These are phyloP conservation scores for Caenorhabditis afra DNA, from an alignment of 2,888 invertebrate genomes.

Conservation along the genomic window DNA sequence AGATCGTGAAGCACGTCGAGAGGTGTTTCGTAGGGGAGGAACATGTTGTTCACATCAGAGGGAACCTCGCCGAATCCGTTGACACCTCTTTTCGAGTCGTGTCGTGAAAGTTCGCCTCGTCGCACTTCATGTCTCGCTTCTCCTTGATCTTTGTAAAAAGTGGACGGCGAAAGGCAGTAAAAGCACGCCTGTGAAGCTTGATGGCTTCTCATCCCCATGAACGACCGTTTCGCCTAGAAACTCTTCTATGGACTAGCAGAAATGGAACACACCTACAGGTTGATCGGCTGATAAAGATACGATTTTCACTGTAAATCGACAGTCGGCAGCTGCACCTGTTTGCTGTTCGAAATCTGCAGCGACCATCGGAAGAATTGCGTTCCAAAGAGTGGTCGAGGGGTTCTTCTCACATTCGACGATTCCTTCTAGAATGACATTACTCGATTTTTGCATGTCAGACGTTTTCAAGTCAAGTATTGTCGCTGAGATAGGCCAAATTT, in stretches of 20 bases:
- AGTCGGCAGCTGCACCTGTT: not conserved
- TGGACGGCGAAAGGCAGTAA: not conserved
- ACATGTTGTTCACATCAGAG: not conserved
- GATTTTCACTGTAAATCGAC: too few species aligned
- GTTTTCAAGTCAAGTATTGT: not conserved
- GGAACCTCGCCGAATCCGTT: slow-evolving; percentile 5
- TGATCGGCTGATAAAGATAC: slow-evolving; percentile 3
- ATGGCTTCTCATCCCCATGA: slow-evolving; percentile 1
- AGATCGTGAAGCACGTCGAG: slow-evolving; percentile 12
- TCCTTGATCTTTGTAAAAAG: not conserved
- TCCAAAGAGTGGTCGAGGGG: slow-evolving; percentile 8
- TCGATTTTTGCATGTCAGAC: slow-evolving; percentile 1
- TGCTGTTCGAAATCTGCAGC: not conserved
- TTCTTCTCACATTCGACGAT: not conserved
- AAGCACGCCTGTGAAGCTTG: not conserved
- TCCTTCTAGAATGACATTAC: slow-evolving; percentile 10
- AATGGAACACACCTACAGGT: not conserved
- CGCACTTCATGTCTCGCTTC: not conserved
- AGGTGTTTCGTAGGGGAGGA: slow-evolving; percentile 1
- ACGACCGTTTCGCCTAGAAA: slow-evolving; percentile 5
- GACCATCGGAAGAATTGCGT: not conserved
- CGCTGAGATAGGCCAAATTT: slow-evolving; percentile 2
- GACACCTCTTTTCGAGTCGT: not conserved
- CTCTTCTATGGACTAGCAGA: not conserved
- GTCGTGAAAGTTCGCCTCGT: not conserved